Conservation (phyloP, 35 echinoderm and acorn worm species). For the Amphiura filiformis region DNA sequence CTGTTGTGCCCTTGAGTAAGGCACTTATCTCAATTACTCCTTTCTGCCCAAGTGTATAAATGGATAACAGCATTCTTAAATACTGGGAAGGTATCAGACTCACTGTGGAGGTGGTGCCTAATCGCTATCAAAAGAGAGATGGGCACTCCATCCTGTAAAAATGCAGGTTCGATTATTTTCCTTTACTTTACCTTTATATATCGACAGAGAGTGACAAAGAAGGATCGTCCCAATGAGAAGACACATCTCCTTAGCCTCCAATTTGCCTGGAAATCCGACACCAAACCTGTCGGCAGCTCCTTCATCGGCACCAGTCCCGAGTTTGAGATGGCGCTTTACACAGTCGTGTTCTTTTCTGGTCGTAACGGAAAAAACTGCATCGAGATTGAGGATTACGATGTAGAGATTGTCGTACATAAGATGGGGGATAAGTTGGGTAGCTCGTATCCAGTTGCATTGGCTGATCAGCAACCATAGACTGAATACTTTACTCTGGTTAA, state of each 20-base stretch:
- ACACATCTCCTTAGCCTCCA: slow-evolving; percentile 82
- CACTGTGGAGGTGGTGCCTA: no score
- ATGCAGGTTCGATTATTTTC: no score
- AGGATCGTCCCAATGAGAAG: slow-evolving; percentile 25
- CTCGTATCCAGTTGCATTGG: slow-evolving; percentile 37
- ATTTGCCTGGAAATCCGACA: slow-evolving; percentile 80
- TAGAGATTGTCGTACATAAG: slow-evolving; percentile 55
- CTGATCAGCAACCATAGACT: not conserved
- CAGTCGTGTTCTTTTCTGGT: slow-evolving; percentile 52
- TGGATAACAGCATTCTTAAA: no score
- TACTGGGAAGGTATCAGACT: no score
- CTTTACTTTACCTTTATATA: no score
- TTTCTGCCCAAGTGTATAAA: no score
- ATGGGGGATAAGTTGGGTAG: slow-evolving; percentile 47
- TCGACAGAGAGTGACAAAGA: slow-evolving; percentile 31
- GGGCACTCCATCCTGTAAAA: no score
- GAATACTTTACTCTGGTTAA: no score
- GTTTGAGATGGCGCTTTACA: slow-evolving; percentile 87
- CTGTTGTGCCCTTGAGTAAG: no score
- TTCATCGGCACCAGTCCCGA: slow-evolving; percentile 99
- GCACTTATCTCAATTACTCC: no score
- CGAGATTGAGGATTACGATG: slow-evolving; percentile 54
- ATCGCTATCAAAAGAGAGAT: no score
- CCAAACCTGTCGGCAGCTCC: slow-evolving; percentile 89
- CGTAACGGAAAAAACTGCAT: slow-evolving; percentile 42